Evolutionary conservation across 2,888 invertebrate species (phyloP), one percentile per base, ranked within the genome.

Genomic region (Periphyllus acericola): DNA sequence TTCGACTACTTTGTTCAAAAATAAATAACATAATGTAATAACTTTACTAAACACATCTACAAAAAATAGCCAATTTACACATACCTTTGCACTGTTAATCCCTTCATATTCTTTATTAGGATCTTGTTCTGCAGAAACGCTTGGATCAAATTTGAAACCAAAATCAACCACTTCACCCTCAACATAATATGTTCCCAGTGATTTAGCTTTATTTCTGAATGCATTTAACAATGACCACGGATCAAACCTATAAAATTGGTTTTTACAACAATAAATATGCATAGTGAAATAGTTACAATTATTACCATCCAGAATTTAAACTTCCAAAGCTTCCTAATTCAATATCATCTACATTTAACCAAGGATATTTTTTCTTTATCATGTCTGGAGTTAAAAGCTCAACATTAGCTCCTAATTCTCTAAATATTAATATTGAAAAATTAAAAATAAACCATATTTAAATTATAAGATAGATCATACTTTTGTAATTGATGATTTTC

Each of bases 331-430:
- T 95, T 36, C 95, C 97, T 66, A 96, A 91, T 89, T 94, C 95
- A 60, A 99, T 93, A 90, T 95, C 97, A 71, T 95, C 94, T 0
- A 95, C 94, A 91, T 96, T 96, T 86, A 99, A 92, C 97, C 98
- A 99, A 0, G 99, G 99, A 92, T 96, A 99, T 91, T 93, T 95
- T 75, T 92, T 90, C 89, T 95, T 94, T 76, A 99, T 92, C 90
- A 95, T 93, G 6, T 93, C 92, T 83, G 93, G 92, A 29, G 94
- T 94, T 88, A 98, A 91, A 19, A 99, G 90, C 90, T 95, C 94
- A 91, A 96, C 96, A 90, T 94, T 94, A 14, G 96, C 96, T 36
- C 98, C 98, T 85, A 95, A 92, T 91, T 96, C 95, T 90, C 93
- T 93, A 89, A 78, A 91, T 88, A 81, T 71, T 78, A 71, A 32